Percentiles rank a stretch among this genome's conserved stretches.
phyloP scores from a whole-genome alignment of 2,888 invertebrate genomes.

The Fabriciana adippe region DNA sequence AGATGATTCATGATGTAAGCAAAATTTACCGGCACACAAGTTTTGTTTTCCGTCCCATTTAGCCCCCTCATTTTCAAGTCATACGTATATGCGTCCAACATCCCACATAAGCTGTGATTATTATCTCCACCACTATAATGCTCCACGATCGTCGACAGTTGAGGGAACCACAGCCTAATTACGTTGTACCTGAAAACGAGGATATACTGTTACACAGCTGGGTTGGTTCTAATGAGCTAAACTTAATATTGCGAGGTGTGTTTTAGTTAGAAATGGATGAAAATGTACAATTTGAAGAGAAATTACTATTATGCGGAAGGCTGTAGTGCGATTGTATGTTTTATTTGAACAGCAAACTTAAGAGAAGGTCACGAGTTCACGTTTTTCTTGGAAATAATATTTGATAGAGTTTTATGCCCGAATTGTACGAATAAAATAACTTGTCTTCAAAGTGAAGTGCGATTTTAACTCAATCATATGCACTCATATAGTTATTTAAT shows the following conservation, averaged over 20 bases:
- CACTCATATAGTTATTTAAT: too few species aligned
- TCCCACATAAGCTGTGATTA: slow-evolving; percentile 58
- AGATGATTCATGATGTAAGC: background rate
- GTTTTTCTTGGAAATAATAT: too few species aligned
- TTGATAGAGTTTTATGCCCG: too few species aligned
- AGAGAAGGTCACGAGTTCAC: too few species aligned
- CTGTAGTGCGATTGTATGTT: too few species aligned
- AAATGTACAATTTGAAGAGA: background rate
- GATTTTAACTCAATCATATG: too few species aligned
- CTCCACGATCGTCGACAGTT: slow-evolving; percentile 71
- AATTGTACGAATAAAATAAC: too few species aligned
- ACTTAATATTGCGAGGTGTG: slow-evolving; percentile 2
- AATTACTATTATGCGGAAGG: background rate
- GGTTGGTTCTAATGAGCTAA: slow-evolving; percentile 4
- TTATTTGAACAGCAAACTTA: too few species aligned
- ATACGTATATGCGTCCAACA: slow-evolving; percentile 64
- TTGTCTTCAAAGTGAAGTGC: too few species aligned
- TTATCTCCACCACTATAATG: slow-evolving; percentile 52
- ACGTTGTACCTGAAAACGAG: slow-evolving; percentile 62
- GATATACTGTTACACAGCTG: background rate
- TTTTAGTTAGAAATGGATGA: background rate
- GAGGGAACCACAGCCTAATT: slow-evolving; percentile 70
- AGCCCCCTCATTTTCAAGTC: slow-evolving; percentile 45
- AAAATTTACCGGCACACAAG: slow-evolving; percentile 40
- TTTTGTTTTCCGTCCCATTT: slow-evolving; percentile 26